Evolutionary conservation across 35 echinoderm and acorn worm genomes (phyloP), one percentile per base, ranked within the genome.

Genomic region (Apostichopus japonicus): DNA sequence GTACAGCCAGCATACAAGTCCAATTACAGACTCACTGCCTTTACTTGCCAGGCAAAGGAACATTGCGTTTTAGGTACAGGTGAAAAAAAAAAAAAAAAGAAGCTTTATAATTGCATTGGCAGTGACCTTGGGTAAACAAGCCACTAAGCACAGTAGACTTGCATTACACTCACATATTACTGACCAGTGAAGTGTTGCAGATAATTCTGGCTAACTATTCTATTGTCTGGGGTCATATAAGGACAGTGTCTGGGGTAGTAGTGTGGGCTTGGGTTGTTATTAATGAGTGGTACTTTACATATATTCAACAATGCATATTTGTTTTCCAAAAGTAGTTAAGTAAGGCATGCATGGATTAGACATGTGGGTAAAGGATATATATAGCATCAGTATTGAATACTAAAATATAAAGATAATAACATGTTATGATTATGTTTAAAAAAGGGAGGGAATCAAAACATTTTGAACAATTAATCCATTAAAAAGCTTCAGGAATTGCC

Each of bases 71-170:
- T 8, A 14, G 10, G 52, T 55, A 56, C 80, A 83, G 80, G 80
- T 83, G 33, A 44, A 44, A 33, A 33, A 33, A 33, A 33, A n/a
- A n/a, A n/a, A 44, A 44, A 44, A 44, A 44, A 83, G 80, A 56
- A 83, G 80, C 80, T 83, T 19, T 83, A 55, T 55, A 55, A 83
- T 83, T 54, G 27, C 27, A 54, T 53, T 21, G 55, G 80, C 52
- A 83, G 80, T 83, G 80, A 83, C 80, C 80, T 83, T 83, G 80
- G 55, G 80, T 83, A 83, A 83, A 83, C 80, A 44, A 83, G 22
- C 71, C 14, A 83, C 54, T 55, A 55, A 5, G 8, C 8, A 54
- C 52, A 17, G 13, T 22, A 55, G 51, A 83, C 80, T 83, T 4
- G 51, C 77, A 79, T 44, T 23, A 79, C 77, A 23, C 77, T 23